Evolutionary conservation across 2,797 vertebrate genomes (phyloP).

Genomic region (Sebastes elongatus): DNA sequence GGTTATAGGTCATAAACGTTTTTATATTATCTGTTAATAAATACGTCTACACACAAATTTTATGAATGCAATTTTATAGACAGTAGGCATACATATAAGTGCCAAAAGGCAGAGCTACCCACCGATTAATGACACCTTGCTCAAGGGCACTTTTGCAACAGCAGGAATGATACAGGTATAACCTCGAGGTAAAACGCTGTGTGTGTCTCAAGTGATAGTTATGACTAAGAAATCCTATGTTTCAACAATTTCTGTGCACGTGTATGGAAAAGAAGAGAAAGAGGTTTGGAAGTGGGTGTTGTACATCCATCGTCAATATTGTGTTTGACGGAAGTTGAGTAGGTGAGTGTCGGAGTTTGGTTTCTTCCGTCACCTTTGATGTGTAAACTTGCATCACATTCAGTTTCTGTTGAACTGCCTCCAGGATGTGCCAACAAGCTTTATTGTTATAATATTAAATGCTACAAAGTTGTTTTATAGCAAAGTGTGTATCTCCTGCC

Average conservation of each 20-base stretch:
- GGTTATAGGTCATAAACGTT: accelerated
- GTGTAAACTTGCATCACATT: slow-evolving; percentile 50
- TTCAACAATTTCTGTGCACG: neutral
- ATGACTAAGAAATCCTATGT: neutral
- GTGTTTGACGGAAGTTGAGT: slow-evolving; percentile 63
- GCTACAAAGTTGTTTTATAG: neutral
- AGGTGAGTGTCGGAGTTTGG: slow-evolving; percentile 53
- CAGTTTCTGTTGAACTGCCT: slow-evolving; percentile 50
- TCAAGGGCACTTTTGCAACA: neutral
- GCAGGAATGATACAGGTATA: neutral
- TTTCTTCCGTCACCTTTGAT: slow-evolving; percentile 61
- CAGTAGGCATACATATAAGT: neutral
- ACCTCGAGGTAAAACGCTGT: neutral
- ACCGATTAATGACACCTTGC: neutral
- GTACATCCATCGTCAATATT: slow-evolving; percentile 64
- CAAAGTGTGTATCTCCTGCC: neutral
- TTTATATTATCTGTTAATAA: neutral
- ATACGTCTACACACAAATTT: neutral
- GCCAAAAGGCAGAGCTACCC: too few relatives aligned
- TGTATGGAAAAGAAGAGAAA: neutral
- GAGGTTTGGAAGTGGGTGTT: slow-evolving; percentile 51
- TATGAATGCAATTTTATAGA: neutral
- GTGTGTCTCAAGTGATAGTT: neutral
- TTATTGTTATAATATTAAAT: neutral
- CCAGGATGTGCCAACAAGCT: neutral